phyloP scores from a whole-genome alignment of 2,113 vertebrate genomes.

The Pangasianodon hypophthalmus region DNA sequence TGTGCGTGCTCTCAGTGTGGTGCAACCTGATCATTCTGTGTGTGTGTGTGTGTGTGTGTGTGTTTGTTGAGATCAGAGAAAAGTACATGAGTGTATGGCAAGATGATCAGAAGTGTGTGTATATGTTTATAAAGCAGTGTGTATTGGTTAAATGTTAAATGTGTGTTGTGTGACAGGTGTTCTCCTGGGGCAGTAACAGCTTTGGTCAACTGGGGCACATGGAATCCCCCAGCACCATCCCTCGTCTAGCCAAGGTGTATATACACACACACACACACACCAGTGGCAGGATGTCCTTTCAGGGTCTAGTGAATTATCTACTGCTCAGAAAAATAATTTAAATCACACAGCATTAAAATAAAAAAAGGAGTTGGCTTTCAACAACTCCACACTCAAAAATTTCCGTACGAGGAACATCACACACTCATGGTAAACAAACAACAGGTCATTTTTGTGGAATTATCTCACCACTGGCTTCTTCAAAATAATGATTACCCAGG shows the following conservation, averaged over 20 bases:
- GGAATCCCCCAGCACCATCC: constrained; percentile 85
- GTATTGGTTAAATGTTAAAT: background rate
- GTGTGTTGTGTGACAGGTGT: constrained; percentile 77
- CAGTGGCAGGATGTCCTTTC: background rate
- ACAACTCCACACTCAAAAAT: too few species aligned
- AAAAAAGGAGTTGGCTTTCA: too few species aligned
- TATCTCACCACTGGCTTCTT: background rate
- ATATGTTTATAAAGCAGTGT: background rate
- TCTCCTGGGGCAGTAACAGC: constrained; percentile 91
- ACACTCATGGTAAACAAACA: background rate
- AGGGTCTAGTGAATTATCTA: background rate
- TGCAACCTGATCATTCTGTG: too few species aligned
- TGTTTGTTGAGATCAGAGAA: constrained; percentile 73
- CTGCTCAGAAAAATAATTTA: background rate
- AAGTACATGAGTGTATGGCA: constrained; percentile 98
- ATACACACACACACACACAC: background rate
- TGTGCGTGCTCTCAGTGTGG: background rate
- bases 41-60: background rate
- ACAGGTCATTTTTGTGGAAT: background rate
- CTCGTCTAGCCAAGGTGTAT: constrained; percentile 86
- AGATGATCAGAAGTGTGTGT: constrained; percentile 77
- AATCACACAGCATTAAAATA: background rate
- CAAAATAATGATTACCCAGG: too few species aligned
- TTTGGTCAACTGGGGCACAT: constrained; percentile 91
- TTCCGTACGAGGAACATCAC: background rate